A percentile compares a stretch with the other conserved stretches of the same genome.
These are phyloP conservation scores for Halictus rubicundus DNA, from an alignment of 1,140 invertebrate genomes.

Conservation along the genomic window DNA sequence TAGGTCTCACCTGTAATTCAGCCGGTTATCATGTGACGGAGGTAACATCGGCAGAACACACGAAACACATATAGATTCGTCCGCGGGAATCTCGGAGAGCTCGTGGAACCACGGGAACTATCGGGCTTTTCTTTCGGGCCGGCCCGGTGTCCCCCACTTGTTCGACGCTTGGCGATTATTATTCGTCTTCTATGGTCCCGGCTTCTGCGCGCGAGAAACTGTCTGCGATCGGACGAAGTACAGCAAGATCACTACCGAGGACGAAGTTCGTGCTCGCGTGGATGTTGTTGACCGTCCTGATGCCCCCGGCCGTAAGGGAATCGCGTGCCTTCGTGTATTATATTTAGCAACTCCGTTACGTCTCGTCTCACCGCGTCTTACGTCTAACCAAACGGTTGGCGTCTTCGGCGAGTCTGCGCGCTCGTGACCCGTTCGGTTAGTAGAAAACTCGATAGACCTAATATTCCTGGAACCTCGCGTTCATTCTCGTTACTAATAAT, in stretches of 20 bases:
- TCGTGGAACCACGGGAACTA: background rate
- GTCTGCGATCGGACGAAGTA: background rate
- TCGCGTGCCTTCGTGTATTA: conserved; percentile 68
- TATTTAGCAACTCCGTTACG: conserved; percentile 66
- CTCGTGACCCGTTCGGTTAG: conserved; percentile 10
- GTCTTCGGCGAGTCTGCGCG: conserved; percentile 63
- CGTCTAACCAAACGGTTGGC: conserved; percentile 22
- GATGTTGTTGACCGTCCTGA: conserved; percentile 30
- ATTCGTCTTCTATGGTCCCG: background rate
- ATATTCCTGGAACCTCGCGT: background rate
- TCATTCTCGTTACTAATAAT: background rate
- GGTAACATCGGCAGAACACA: conserved; percentile 17
- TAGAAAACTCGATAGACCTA: background rate
- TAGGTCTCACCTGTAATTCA: conserved; percentile 25
- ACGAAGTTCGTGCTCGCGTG: conserved; percentile 16
- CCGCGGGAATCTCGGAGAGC: background rate
- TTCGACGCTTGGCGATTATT: background rate
- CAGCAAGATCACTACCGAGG: conserved; percentile 13
- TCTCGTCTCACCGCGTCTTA: conserved; percentile 35
- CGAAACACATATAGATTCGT: conserved; percentile 6
- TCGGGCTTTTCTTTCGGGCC: background rate
- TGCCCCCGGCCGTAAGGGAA: conserved; percentile 40
- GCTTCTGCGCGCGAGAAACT: background rate
- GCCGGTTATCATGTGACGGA: conserved; percentile 19
- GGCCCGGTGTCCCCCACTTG: background rate